These are phyloP conservation scores for Aporophyla lueneburgensis DNA, from an alignment of 2,888 invertebrate species.

Conservation along the genomic window DNA sequence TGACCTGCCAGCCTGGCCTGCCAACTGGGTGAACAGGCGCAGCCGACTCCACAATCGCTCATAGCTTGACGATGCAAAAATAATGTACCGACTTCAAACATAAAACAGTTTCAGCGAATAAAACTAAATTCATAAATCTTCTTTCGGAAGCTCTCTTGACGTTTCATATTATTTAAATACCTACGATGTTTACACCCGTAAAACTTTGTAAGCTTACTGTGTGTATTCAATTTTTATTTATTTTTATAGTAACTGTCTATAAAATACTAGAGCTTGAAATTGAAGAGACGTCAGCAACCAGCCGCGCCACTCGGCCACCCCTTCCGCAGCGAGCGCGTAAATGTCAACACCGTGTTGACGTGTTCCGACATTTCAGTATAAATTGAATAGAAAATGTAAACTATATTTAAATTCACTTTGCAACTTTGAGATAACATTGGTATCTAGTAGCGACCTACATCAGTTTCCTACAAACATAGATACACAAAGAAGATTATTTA, in stretches of 20 bases:
- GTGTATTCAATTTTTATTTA: constrained; percentile 50
- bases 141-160: constrained; percentile 54
- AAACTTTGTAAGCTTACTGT: constrained; percentile 55
- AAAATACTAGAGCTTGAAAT: constrained; percentile 25
- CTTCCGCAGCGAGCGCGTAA: constrained; percentile 32
- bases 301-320: constrained; percentile 23
- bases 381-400: constrained; percentile 35
- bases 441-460: background rate
- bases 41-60: constrained; percentile 65
- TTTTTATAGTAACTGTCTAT: constrained; percentile 41
- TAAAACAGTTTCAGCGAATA: constrained; percentile 25
- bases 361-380: constrained; percentile 31
- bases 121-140: constrained; percentile 58
- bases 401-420: constrained; percentile 28
- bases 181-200: constrained; percentile 55
- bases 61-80: constrained; percentile 37
- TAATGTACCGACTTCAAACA: constrained; percentile 26
- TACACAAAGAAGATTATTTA: constrained; percentile 5
- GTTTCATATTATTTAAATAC: constrained; percentile 58
- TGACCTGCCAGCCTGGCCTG: constrained; percentile 81
- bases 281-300: constrained; percentile 37
- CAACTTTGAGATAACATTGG: background rate
- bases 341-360: constrained; percentile 43
- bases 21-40: constrained; percentile 82
- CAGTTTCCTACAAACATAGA: background rate